A percentile compares a stretch with the other conserved stretches of the same genome.
These are phyloP conservation scores for Hyphantria cunea DNA, from an alignment of 1,140 invertebrate genomes.

Conservation along the genomic window DNA sequence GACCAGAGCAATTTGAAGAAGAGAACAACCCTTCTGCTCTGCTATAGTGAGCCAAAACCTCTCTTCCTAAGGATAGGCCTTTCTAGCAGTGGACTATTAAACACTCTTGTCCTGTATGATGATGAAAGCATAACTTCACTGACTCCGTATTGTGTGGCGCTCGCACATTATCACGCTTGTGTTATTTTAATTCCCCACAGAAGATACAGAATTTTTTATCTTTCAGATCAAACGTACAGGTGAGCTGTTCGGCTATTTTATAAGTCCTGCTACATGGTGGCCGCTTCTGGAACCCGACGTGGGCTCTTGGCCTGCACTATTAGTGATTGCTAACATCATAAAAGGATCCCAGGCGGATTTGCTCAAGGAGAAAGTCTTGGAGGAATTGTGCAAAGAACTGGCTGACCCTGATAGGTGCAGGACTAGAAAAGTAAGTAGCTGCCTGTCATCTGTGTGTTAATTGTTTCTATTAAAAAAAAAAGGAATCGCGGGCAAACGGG, in stretches of 20 bases:
- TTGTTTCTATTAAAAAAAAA: neutral
- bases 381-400: conserved; percentile 74
- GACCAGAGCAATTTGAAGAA: too few species aligned
- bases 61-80: too few species aligned
- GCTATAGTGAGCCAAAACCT: too few species aligned
- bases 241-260: conserved; percentile 88
- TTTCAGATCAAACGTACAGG: conserved; percentile 80
- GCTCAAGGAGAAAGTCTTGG: conserved; percentile 74
- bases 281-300: conserved; percentile 82
- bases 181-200: too few species aligned
- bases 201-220: neutral
- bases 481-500: too few species aligned
- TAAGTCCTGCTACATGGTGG: conserved; percentile 83
- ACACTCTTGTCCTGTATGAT: too few species aligned
- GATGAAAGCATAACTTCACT: too few species aligned
- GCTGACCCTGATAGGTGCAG: conserved; percentile 65
- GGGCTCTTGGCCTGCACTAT: conserved; percentile 77
- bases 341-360: conserved; percentile 75
- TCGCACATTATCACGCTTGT: too few species aligned
- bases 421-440: conserved; percentile 58
- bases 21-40: too few species aligned
- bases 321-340: conserved; percentile 69
- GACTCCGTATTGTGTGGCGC: too few species aligned
- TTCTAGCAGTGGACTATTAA: too few species aligned
- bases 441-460: conserved; percentile 2